These are phyloP conservation scores for Archivesica marissinica DNA, from an alignment of 1,140 invertebrate genomes.

Conservation along the genomic window DNA sequence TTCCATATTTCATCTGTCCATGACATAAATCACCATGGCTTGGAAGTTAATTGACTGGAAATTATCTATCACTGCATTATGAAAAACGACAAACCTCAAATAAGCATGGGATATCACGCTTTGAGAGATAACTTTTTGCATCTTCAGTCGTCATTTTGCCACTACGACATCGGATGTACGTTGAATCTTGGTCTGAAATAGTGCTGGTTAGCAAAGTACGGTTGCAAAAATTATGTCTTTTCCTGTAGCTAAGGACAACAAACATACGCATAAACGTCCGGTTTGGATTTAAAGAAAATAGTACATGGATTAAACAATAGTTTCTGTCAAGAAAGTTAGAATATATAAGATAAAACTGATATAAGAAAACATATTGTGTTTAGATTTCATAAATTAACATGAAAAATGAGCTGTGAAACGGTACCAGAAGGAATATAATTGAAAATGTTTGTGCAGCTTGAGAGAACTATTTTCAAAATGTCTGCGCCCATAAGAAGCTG, in stretches of 20 bases:
- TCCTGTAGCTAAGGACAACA: slow-evolving; percentile 78
- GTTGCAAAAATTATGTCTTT: slow-evolving; percentile 9
- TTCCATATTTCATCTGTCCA: too few relatives aligned
- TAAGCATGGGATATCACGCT: slow-evolving; percentile 82
- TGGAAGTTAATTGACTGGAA: too few relatives aligned
- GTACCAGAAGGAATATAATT: too few relatives aligned
- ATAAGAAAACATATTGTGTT: too few relatives aligned
- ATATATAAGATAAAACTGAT: too few relatives aligned
- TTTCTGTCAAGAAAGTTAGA: neutral
- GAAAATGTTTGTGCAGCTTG: neutral
- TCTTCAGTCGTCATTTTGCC: slow-evolving; percentile 83
- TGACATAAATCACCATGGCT: too few relatives aligned
- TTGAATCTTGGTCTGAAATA: slow-evolving; percentile 72
- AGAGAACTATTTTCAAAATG: slow-evolving; percentile 60
- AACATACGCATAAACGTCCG: slow-evolving; percentile 66
- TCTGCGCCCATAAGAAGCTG: slow-evolving; percentile 55
- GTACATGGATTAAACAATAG: neutral
- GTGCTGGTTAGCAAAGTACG: slow-evolving; percentile 63
- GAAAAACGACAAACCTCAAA: slow-evolving; percentile 84
- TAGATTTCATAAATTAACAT: too few relatives aligned
- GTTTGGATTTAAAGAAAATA: slow-evolving; percentile 51
- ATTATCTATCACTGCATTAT: too few relatives aligned
- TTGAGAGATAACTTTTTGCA: slow-evolving; percentile 83
- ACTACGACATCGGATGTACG: slow-evolving; percentile 78
- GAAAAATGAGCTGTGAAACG: too few relatives aligned